These are phyloP conservation scores for Rosalia funebris DNA, from an alignment of 2,888 invertebrate species.

Conservation along the genomic window DNA sequence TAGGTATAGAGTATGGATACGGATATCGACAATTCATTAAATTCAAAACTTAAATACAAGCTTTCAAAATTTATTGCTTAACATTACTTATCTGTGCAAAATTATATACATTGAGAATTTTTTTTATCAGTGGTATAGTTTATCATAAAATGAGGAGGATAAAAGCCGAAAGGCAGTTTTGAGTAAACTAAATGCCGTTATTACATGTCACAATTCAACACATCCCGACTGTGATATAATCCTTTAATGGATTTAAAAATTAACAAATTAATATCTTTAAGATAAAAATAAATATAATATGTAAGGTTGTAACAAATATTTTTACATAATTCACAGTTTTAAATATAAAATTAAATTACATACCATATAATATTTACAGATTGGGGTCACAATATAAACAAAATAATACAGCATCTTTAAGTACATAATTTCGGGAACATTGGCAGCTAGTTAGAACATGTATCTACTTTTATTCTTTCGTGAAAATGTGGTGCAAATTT, in stretches of 20 bases:
- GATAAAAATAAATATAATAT: conserved; percentile 31
- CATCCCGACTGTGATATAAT: too few species aligned
- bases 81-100: conserved; percentile 17
- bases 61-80: conserved; percentile 18
- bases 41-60: neutral
- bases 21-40: neutral
- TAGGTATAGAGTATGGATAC: neutral
- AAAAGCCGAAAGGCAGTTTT: neutral
- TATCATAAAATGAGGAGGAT: too few species aligned
- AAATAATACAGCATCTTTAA: conserved; percentile 21
- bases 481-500: too few species aligned
- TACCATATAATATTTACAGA: conserved; percentile 24
- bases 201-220: too few species aligned
- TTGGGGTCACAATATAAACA: conserved; percentile 19
- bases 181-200: neutral
- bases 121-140: too few species aligned
- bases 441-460: conserved; percentile 2
- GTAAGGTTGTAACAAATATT: conserved; percentile 23
- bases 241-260: conserved; percentile 18
- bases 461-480: neutral
- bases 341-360: conserved; percentile 25
- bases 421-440: conserved; percentile 6
- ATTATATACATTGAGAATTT: conserved; percentile 19
- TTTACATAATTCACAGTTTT: conserved; percentile 24
- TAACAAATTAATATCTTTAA: conserved; percentile 25